Base-by-base conservation (phyloP, 1,140 invertebrate species). In the Cyclina sinensis region DNA sequence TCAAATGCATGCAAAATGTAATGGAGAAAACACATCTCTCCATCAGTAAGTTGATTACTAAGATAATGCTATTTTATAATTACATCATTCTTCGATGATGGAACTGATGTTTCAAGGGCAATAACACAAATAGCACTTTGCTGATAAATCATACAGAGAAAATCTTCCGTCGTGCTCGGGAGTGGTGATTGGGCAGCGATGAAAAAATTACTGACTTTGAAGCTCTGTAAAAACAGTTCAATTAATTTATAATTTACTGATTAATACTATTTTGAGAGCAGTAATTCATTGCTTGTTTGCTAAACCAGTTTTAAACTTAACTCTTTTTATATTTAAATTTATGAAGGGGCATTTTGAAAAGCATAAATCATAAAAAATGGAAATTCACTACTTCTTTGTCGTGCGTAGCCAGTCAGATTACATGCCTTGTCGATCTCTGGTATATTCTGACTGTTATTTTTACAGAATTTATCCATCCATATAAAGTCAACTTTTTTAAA, bases 141-240 rank as follows among this genome's bases (percentile, higher is more conserved):
- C n/a, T 82, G 54, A 35, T 62, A 65, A 27, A 51, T 46, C 51
- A 82, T 59, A 24, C 32, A 48, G 48, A 82, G 48, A 32, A 82
- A 82, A 35, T 59, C 51, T 46, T 46, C 79, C 18, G 65, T 35
- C 5, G 79, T 82, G 27, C 54, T 30, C 21, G 79, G 32, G 7
- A 82, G 54, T 24, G 79, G 79, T 24, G 79, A 39, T 24, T 82
- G 79, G 16, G 79, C 79, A 21, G 59, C 79, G 24, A 82, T 82
- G 48, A 48, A 82, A 1, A 32, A 7, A 35, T 65, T 35, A 32
- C 43, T 82, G 30, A 21, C 37, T 24, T 24, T 59, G 79, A 62
- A 82, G 30, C 79, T 82, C 79, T 82, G 79, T 27, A 48, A 39
- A 2, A 70, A 11, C 7, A 12, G 9, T 24, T n/a, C 9, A 65